These are phyloP conservation scores for Caenorhabditis sp. DNA, from an alignment of 2,888 invertebrate genomes.

Conservation along the genomic window DNA sequence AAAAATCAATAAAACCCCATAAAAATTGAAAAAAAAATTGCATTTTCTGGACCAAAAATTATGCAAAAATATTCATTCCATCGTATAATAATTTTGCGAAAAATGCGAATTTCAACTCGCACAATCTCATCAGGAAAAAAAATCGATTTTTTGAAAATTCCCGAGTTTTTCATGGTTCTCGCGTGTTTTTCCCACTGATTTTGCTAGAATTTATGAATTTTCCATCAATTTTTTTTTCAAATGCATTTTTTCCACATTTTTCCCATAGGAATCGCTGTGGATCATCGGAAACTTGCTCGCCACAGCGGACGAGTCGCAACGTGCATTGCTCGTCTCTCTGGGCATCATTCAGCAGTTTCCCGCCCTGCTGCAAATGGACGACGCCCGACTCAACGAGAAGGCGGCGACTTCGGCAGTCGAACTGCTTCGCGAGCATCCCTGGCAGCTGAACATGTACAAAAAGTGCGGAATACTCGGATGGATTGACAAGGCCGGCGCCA, in stretches of 20 bases:
- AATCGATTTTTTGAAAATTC: too few species aligned
- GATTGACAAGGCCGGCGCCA: conserved; percentile 9
- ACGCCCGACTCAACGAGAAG: conserved; percentile 57
- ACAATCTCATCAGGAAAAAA: too few species aligned
- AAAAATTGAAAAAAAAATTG: background rate
- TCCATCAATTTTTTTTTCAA: too few species aligned
- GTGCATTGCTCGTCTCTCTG: conserved; percentile 17
- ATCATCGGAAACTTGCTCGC: conserved; percentile 62
- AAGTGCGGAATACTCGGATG: conserved; percentile 13
- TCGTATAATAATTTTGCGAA: too few species aligned
- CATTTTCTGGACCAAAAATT: too few species aligned
- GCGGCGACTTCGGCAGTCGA: conserved; percentile 38
- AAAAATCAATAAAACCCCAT: background rate
- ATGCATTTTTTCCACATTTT: too few species aligned
- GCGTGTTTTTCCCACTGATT: too few species aligned
- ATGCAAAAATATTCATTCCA: too few species aligned
- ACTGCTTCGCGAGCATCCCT: conserved; percentile 52
- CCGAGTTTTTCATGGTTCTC: too few species aligned
- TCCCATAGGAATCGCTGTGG: conserved; percentile 51
- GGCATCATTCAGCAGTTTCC: conserved; percentile 52
- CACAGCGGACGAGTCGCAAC: conserved; percentile 42
- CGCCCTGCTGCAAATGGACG: conserved; percentile 24
- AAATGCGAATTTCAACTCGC: too few species aligned
- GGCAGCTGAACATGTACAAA: conserved; percentile 23
- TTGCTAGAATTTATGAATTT: too few species aligned